Base-by-base conservation (phyloP, 2,888 invertebrate species). In the Melitaea athalia region DNA sequence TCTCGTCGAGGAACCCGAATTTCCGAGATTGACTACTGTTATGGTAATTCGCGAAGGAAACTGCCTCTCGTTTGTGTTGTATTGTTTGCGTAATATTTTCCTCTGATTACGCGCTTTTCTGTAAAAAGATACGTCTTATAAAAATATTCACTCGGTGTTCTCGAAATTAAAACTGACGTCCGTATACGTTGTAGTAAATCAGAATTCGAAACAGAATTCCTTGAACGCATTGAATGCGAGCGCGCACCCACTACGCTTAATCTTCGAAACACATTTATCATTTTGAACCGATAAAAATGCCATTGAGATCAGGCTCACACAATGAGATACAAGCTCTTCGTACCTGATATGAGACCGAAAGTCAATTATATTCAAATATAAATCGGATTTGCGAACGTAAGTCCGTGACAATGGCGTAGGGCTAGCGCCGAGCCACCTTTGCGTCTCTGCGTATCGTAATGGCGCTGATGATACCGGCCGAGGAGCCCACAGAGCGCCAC, bases 281-380 rank as follows among this genome's bases (percentile, higher is more conserved):
- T 91, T 83, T 91, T 88, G 85, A 85, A 80, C 79, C 86, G 89
- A 91, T 91, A 91, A 92, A 91, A 91, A 91, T 88, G 83, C 90
- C 89, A 88, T 89, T 87, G 86, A 88, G 90, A 88, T 89, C 86
- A 86, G 86, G 79, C 85, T 81, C 77, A 86, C 81, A 92, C 92
- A 92, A 92, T 89, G 84, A 83, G 83, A 79, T 83, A 86, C 88
- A 84, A 82, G 84, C 85, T 79, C 84, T 81, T 78, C 79, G 83
- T 89, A 90, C 91, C 89, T 86, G 91, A 89, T 87, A 83, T 81
- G 85, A 81, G 87, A 84, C 89, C 85, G 87, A 87, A 88, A 91
- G 89, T 92, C 92, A 91, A 92, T 92, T 92, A 92, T 92, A 92
- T 92, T 92, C 91, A 91, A 92, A 92, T 92, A 91, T 88, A 91